Conservation (phyloP, 1,140 invertebrate genomes). For the Glossosoma conforme region DNA sequence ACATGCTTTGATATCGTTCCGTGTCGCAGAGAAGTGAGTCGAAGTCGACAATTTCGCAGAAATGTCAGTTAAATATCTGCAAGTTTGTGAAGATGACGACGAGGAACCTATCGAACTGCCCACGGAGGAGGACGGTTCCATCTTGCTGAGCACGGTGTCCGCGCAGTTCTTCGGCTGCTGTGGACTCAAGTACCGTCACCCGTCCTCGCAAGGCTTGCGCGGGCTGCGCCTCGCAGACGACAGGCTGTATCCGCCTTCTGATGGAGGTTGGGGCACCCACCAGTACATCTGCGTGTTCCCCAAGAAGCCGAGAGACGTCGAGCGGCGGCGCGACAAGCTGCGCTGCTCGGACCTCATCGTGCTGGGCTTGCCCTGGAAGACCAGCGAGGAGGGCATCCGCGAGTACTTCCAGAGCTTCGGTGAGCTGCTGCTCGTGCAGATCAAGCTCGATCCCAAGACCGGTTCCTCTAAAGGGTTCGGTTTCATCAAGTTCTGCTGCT, state of each 20-base stretch:
- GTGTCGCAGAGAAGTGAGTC: conserved; percentile 16
- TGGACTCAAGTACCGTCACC: conserved; percentile 82
- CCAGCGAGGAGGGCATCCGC: conserved; percentile 67
- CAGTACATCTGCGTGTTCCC: conserved; percentile 48
- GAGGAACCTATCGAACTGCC: conserved; percentile 87
- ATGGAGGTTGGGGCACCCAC: conserved; percentile 41
- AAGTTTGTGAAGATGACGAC: conserved; percentile 75
- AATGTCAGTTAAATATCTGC: conserved; percentile 52
- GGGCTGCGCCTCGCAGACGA: conserved; percentile 79
- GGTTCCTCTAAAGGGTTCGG: conserved; percentile 80
- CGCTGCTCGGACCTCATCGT: conserved; percentile 83
- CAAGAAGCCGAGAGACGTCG: conserved; percentile 31
- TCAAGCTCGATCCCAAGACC: conserved; percentile 69
- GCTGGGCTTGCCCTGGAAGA: conserved; percentile 73
- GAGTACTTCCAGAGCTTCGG: conserved; percentile 73
- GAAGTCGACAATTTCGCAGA: conserved; percentile 19
- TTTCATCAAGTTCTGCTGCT: conserved; percentile 73
- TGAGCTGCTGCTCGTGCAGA: conserved; percentile 69
- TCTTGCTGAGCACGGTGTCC: conserved; percentile 75
- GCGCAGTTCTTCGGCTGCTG: conserved; percentile 85
- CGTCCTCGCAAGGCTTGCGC: conserved; percentile 70
- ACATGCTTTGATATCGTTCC: conserved; percentile 23
- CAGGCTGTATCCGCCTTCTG: conserved; percentile 53
- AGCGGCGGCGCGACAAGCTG: conserved; percentile 61
- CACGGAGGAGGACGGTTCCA: conserved; percentile 75